Conservation (phyloP, 2,888 invertebrate species). For the Oscheius sp. region DNA sequence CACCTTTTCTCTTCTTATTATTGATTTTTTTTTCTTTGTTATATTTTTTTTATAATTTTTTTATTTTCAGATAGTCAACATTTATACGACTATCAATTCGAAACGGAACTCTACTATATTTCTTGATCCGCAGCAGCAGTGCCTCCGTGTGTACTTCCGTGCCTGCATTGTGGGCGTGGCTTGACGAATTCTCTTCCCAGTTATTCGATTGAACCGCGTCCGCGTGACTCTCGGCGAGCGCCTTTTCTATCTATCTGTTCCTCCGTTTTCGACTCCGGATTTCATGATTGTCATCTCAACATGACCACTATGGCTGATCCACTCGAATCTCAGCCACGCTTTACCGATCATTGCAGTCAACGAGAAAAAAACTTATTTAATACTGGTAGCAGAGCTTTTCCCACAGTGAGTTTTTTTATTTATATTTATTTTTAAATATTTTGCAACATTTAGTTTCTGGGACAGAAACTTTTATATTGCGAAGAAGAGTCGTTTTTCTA, state of each 20-base stretch:
- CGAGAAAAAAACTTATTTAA: constrained; percentile 49
- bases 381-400: constrained; percentile 42
- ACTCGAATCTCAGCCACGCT: constrained; percentile 20
- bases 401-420: constrained; percentile 37
- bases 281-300: constrained; percentile 4
- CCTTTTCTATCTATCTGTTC: constrained; percentile 23
- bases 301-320: constrained; percentile 35
- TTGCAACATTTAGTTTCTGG: too few relatives aligned
- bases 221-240: constrained; percentile 30
- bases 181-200: constrained; percentile 38
- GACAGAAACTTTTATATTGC: too few relatives aligned
- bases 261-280: constrained; percentile 29
- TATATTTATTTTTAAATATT: constrained; percentile 8
- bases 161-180: constrained; percentile 35
- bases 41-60: constrained; percentile 34
- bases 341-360: constrained; percentile 25
- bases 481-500: too few relatives aligned
- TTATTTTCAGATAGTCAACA: background rate
- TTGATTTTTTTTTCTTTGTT: constrained; percentile 31
- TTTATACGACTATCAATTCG: background rate
- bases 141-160: constrained; percentile 20
- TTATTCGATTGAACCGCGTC: constrained; percentile 39
- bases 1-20: constrained; percentile 36
- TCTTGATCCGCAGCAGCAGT: background rate
- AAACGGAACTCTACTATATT: constrained; percentile 26